Percentiles rank a stretch among this genome's conserved stretches.
Evolutionary conservation across 2,888 invertebrate species (phyloP).

Genomic region (Hipparchia sbordonii): DNA sequence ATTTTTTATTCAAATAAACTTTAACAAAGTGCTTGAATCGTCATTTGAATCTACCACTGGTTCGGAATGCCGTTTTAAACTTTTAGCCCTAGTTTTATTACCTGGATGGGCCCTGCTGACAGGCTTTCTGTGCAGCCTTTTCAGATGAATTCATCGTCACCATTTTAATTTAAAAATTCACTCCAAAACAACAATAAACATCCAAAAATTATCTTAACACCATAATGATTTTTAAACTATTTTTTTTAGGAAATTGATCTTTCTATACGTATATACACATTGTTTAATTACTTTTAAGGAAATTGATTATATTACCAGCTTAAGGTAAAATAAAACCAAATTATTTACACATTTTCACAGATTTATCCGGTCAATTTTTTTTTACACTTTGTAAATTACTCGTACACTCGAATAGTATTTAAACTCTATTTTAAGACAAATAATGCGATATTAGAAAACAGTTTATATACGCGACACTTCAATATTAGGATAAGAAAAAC

Average conservation of each 20-base stretch:
- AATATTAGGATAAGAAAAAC: background rate
- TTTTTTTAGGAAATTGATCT: background rate
- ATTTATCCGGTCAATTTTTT: background rate
- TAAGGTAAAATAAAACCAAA: background rate
- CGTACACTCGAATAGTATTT: background rate
- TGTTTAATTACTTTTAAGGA: too few species aligned
- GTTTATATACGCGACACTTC: conserved; percentile 4
- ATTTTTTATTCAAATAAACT: too few species aligned
- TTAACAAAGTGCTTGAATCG: too few species aligned
- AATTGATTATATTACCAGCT: background rate
- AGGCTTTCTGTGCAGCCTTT: conserved; percentile 81
- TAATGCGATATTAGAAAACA: background rate
- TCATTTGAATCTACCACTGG: too few species aligned
- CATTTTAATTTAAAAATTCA: conserved; percentile 60
- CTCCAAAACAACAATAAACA: conserved; percentile 13
- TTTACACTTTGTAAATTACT: background rate
- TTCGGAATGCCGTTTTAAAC: too few species aligned
- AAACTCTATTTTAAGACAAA: background rate
- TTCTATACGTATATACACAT: too few species aligned
- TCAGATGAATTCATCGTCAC: conserved; percentile 81
- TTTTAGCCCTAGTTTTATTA: conserved; percentile 36
- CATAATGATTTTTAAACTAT: background rate
- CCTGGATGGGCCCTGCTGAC: conserved; percentile 80
- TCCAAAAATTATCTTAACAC: background rate
- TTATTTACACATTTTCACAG: conserved; percentile 6